A percentile compares a stretch with the other conserved stretches of the same genome.
Evolutionary conservation across 2,888 invertebrate species (phyloP).

Genomic region (Achlya flavicornis): DNA sequence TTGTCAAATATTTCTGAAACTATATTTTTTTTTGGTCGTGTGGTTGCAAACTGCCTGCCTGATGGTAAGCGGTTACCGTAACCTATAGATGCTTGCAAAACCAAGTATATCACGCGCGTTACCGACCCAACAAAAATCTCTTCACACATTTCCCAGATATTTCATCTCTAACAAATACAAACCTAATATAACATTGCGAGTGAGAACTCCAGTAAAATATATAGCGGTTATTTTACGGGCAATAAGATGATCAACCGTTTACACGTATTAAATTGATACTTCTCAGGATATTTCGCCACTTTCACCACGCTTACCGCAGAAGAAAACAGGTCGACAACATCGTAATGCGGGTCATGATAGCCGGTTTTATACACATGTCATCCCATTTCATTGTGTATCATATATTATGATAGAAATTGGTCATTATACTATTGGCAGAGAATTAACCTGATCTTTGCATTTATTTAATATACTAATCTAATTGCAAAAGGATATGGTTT

Average conservation of each 20-base stretch:
- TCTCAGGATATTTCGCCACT: constrained; percentile 6
- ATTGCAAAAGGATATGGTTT: background rate
- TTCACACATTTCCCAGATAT: too few relatives aligned
- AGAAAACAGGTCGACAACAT: background rate
- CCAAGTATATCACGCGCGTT: too few relatives aligned
- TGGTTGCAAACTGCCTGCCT: too few relatives aligned
- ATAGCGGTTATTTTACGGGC: background rate
- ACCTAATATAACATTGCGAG: background rate
- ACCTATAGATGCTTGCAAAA: too few relatives aligned
- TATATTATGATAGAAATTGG: background rate
- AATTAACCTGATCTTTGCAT: too few relatives aligned
- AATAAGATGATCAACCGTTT: background rate
- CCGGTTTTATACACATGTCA: background rate
- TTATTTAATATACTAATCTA: too few relatives aligned
- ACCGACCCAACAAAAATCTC: too few relatives aligned
- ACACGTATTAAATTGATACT: background rate
- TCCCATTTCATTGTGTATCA: background rate
- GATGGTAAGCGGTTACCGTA: too few relatives aligned
- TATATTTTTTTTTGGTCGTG: too few relatives aligned
- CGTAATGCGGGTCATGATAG: background rate
- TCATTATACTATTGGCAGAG: background rate
- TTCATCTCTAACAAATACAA: too few relatives aligned
- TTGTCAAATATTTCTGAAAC: too few relatives aligned
- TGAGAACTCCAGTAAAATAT: background rate
- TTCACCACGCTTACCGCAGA: constrained; percentile 2